Evolutionary conservation across 2,888 invertebrate genomes (phyloP), one percentile per base, ranked within the genome.

Genomic region (Papilio protenor): DNA sequence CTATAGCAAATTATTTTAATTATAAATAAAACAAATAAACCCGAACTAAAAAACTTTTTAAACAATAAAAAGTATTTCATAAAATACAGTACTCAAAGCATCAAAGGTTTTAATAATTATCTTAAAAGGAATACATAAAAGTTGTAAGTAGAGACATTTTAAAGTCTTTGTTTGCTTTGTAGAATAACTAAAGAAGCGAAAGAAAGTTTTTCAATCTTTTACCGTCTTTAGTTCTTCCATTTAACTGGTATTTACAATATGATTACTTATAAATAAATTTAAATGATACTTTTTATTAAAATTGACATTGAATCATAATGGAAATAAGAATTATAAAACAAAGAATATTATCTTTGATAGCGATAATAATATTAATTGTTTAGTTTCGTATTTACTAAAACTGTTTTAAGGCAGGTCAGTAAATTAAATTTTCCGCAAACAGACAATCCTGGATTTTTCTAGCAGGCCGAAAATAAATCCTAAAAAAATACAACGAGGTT

Each of bases 131-230:
- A 40, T 40, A 40, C 40, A 64, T 64, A 64, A 61, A 3, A 64
- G 33, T 18, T 10, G 40, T 40, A 11, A 66, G 40, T 8, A 11
- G 11, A 66, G 66, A 66, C 66, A 66, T 66, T 66, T 66, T 66
- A 66, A 66, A 33, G 18, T 40, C 66, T 66, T 66, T 66, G 66
- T 66, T 40, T 66, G 40, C 66, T 66, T 66, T 66, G 40, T 66
- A 33, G 27, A 16, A 64, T 16, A 40, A 40, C n/a, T 40, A 66
- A 66, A 66, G 66, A 66, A 66, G 66, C 66, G 40, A 66, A 66
- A 66, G 66, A 66, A 66, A 66, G 12, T 40, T 66, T 33, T 66
- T 18, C 11, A 66, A 40, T 66, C 8, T 66, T 40, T 66, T 66
- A 27, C 61, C 18, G 27, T 64, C n/a, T 59, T 16, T 40, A 66